A percentile compares a stretch with the other conserved stretches of the same genome.
phyloP scores from a whole-genome alignment of 1,140 invertebrate genomes.

The Asobara japonica region DNA sequence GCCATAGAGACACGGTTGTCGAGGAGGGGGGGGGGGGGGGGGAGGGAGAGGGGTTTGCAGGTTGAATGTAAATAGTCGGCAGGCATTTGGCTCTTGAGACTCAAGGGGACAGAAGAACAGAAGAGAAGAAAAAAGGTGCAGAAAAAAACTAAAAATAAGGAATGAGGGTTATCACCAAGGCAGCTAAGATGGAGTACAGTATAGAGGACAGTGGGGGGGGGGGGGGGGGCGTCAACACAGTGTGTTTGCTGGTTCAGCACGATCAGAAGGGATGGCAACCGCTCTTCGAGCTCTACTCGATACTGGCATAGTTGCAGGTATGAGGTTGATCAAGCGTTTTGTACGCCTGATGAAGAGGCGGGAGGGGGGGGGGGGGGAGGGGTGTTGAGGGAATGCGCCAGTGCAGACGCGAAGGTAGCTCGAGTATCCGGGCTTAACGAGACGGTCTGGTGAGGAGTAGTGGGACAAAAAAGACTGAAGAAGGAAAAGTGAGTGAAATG shows the following conservation, averaged over 20 bases:
- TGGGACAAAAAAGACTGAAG: not conserved
- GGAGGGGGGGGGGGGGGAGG: not conserved
- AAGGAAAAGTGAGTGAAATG: not conserved
- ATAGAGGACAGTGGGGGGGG: not conserved
- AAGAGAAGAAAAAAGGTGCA: not conserved
- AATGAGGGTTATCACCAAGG: not conserved
- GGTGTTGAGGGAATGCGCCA: not conserved
- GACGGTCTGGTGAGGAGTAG: not conserved
- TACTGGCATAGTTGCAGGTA: conserved; percentile 11
- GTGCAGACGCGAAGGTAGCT: not conserved
- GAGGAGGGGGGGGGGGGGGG: not conserved
- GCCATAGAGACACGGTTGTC: not conserved
- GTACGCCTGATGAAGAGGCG: no score
- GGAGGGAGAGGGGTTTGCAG: not conserved
- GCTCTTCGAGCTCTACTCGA: conserved; percentile 13
- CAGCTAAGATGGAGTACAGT: not conserved
- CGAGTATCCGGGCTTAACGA: conserved; percentile 16
- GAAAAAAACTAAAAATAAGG: conserved; percentile 6
- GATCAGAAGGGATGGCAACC: conserved; percentile 5
- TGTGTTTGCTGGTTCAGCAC: conserved; percentile 28
- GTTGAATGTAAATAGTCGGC: conserved; percentile 22
- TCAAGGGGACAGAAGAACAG: conserved; percentile 7
- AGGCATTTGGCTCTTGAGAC: conserved; percentile 19
- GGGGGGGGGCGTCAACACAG: not conserved
- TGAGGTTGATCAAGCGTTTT: conserved; percentile 21